phyloP scores from a whole-genome alignment of 2,113 vertebrate genomes.

The Promerops cafer region DNA sequence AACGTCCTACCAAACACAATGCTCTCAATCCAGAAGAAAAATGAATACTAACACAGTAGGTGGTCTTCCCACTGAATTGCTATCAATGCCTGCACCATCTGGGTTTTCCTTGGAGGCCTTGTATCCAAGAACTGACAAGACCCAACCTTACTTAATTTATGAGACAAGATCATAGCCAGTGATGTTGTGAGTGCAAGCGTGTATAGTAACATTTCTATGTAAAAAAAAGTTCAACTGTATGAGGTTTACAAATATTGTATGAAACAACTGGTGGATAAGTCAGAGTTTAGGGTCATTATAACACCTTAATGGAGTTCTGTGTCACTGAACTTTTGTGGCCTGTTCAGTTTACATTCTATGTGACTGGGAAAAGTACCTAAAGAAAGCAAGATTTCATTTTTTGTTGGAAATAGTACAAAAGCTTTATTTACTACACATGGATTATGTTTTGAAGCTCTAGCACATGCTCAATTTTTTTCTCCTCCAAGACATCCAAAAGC shows the following conservation, averaged over 20 bases:
- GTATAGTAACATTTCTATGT: not conserved
- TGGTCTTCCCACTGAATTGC: constrained; percentile 51
- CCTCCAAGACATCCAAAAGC: not conserved
- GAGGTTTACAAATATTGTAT: not conserved
- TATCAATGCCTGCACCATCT: constrained; percentile 62
- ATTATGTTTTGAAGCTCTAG: not conserved
- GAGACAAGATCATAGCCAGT: constrained; percentile 44
- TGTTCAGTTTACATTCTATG: not conserved
- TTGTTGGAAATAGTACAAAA: not conserved
- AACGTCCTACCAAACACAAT: not conserved
- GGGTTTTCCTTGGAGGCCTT: constrained; percentile 58
- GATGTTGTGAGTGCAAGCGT: not conserved
- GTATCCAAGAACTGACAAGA: constrained; percentile 51
- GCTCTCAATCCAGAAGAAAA: constrained; percentile 23
- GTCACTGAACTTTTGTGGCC: not conserved
- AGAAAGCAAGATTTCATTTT: not conserved
- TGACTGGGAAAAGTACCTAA: not conserved
- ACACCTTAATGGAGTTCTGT: not conserved
- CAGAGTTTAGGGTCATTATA: not conserved
- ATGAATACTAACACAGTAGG: constrained; percentile 53
- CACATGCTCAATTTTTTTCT: not conserved
- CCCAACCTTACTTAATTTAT: constrained; percentile 58
- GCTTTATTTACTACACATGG: not conserved
- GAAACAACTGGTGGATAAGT: not conserved
- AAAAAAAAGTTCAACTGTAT: not conserved